Conservation (phyloP, 2,888 invertebrate species). For the Drosophila nigricruria region DNA sequence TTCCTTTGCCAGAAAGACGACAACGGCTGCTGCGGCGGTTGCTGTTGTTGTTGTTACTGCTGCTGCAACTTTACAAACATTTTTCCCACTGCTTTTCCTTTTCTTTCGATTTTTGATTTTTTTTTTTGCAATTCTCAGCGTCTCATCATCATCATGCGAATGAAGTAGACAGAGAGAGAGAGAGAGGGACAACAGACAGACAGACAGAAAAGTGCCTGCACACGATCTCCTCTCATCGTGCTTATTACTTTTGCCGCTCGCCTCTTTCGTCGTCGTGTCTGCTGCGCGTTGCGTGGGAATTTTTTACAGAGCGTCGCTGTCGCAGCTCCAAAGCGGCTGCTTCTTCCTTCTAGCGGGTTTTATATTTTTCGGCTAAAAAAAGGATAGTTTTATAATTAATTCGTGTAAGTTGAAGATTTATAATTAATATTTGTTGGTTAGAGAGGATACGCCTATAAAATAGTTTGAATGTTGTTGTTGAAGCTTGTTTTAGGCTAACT, state of each 20-base stretch:
- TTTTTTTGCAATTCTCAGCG: slow-evolving; percentile 53
- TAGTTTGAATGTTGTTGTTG: not conserved
- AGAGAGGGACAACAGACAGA: slow-evolving; percentile 49
- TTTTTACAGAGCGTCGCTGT: slow-evolving; percentile 52
- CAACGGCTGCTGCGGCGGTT: slow-evolving; percentile 42
- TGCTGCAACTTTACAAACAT: slow-evolving; percentile 58
- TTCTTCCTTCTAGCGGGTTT: slow-evolving; percentile 36
- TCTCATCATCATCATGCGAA: slow-evolving; percentile 43
- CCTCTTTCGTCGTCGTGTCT: slow-evolving; percentile 32
- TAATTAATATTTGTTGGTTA: not conserved
- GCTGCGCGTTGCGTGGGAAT: slow-evolving; percentile 65
- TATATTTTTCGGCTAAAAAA: not conserved
- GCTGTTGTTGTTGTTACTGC: slow-evolving; percentile 26
- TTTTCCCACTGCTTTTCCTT: slow-evolving; percentile 75
- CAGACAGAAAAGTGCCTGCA: slow-evolving; percentile 44
- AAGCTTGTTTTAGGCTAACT: not conserved
- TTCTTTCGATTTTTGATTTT: slow-evolving; percentile 54
- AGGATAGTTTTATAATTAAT: slow-evolving; percentile 27
- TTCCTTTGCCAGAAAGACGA: slow-evolving; percentile 69
- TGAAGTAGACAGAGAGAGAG: slow-evolving; percentile 10
- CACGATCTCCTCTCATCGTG: slow-evolving; percentile 59
- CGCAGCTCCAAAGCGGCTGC: slow-evolving; percentile 32
- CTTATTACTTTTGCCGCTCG: slow-evolving; percentile 54
- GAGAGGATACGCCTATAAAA: not conserved
- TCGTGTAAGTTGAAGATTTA: slow-evolving; percentile 27